Base-by-base conservation (phyloP, 2,797 vertebrate genomes). In the Amazona finschi region DNA sequence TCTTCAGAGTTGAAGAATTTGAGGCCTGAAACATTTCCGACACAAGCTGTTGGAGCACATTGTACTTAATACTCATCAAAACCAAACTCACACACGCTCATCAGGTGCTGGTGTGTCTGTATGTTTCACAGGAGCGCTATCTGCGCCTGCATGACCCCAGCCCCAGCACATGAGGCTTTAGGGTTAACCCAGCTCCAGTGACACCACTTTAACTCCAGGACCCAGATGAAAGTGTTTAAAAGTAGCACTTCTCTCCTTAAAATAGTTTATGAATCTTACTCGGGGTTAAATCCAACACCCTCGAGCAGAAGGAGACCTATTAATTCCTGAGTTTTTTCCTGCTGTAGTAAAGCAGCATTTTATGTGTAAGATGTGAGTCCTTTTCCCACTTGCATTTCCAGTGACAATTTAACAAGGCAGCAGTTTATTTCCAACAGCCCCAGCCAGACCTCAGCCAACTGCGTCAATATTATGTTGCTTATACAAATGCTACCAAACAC, bases 241-340 rank as follows among this genome's bases (percentile, higher is more conserved):
- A 97, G 97, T 96, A 97, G 97, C 97, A 97, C 96, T 97, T 96
- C 96, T 94, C 88, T 91, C 84, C 96, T 97, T 97, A 97, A 98
- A 98, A 98, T 97, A 97, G 96, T 96, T 97, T 92, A 95, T 96
- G 95, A 90, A 96, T 97, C 91, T 93, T 82, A 95, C 90, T 85
- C 5, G 24, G 92, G 96, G 92, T 89, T 83, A 93, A 93, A 92
- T 95, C 94, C 43, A 77, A 96, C 96, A 91, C 94, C 92, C 91
- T 36, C 7, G 53, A 96, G 97, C 96, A 95, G 94, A 96, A 84
- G 96, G 84, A 72, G 93, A 90, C 93, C 97, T 96, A 97, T 97
- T 97, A 97, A 97, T 97, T 95, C 96, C 97, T 62, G 91, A 85
- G 83, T 95, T 95, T 95, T 96, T 95, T 96, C 94, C 73, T 75